These are phyloP conservation scores for Zaprionus obscuricornis DNA, from an alignment of 2,888 invertebrate genomes.

Conservation along the genomic window DNA sequence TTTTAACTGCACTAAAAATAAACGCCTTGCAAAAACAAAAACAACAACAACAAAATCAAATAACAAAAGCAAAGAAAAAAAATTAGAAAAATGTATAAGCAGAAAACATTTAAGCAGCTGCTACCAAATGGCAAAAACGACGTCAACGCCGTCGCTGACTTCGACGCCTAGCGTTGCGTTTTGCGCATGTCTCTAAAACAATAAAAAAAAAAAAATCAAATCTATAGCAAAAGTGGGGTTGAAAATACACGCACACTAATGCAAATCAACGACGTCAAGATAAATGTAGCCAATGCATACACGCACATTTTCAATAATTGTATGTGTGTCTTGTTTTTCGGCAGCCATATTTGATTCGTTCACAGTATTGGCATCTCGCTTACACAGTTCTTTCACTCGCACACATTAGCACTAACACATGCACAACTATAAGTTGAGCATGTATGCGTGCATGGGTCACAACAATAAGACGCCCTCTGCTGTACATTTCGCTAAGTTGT, in stretches of 20 bases:
- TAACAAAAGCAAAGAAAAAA: no score
- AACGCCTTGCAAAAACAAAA: conserved; percentile 22
- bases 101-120: conserved; percentile 42
- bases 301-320: neutral
- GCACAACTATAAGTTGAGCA: conserved; percentile 1
- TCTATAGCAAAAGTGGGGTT: conserved; percentile 7
- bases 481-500: conserved; percentile 9
- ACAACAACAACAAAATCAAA: no score
- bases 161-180: conserved; percentile 3
- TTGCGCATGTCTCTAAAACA: conserved; percentile 62
- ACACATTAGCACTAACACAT: conserved; percentile 23
- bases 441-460: conserved; percentile 38
- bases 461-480: conserved; percentile 52
- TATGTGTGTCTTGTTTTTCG: neutral
- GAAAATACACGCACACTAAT: conserved; percentile 18
- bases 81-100: conserved; percentile 16
- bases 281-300: conserved; percentile 21
- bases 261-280: conserved; percentile 3
- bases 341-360: conserved; percentile 53
- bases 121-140: conserved; percentile 11
- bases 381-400: neutral
- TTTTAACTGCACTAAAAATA: conserved; percentile 65
- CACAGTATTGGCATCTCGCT: conserved; percentile 28
- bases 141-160: conserved; percentile 1
- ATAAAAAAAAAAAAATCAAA: no score